Evolutionary conservation across 1,140 invertebrate genomes (phyloP).

Genomic region (Ganaspis sp.): DNA sequence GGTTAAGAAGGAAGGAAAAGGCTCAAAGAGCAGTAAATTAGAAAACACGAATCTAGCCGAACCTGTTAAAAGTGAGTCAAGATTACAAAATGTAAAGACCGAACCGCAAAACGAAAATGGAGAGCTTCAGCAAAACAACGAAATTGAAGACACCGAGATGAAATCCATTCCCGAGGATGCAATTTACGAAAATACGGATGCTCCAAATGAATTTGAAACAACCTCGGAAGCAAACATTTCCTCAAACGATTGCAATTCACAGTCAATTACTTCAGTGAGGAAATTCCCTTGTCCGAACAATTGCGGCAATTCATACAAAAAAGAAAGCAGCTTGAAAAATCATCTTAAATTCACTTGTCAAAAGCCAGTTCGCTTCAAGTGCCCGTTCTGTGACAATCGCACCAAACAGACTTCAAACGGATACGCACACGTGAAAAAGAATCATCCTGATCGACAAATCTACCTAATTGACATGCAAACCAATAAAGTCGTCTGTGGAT

Average conservation of each 20-base stretch:
- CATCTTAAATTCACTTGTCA: constrained; percentile 73
- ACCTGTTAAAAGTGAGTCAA: not conserved
- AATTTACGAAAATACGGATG: not conserved
- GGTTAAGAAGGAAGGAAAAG: not conserved
- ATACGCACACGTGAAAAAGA: constrained; percentile 36
- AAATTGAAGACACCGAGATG: not conserved
- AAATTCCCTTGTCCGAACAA: not conserved
- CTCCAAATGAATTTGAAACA: not conserved
- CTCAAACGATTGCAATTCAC: not conserved
- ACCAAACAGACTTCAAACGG: constrained; percentile 36
- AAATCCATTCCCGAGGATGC: not conserved
- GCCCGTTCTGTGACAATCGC: constrained; percentile 64
- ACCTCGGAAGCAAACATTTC: not conserved
- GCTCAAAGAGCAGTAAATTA: not conserved
- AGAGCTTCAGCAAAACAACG: not conserved
- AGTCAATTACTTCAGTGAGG: not conserved
- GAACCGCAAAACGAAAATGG: not conserved
- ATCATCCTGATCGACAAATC: constrained; percentile 30
- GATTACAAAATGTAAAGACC: not conserved
- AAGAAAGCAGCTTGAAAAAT: constrained; percentile 49
- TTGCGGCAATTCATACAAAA: not conserved
- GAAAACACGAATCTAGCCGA: not conserved
- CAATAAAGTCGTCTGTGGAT: not conserved
- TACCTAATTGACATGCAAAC: constrained; percentile 35
- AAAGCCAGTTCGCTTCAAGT: constrained; percentile 64